These are phyloP conservation scores for Miltochrista miniata DNA, from an alignment of 2,888 invertebrate genomes.

Conservation along the genomic window DNA sequence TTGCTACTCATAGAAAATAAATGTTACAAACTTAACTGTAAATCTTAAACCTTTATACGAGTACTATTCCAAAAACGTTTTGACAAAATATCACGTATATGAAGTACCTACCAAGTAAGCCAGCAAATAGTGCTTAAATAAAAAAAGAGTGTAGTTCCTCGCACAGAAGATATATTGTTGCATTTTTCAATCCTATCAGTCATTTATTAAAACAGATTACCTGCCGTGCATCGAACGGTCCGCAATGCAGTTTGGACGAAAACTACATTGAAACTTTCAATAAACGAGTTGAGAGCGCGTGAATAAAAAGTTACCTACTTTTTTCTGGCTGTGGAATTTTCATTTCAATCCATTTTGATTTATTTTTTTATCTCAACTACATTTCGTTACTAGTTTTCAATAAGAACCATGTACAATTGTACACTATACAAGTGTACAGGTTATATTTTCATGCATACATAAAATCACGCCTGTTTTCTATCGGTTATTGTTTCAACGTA, in stretches of 20 bases:
- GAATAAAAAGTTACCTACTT: conserved; percentile 14
- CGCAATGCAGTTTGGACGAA: conserved; percentile 32
- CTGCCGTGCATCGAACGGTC: conserved; percentile 13
- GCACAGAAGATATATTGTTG: neutral
- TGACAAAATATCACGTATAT: too few species aligned
- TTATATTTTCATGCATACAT: too few species aligned
- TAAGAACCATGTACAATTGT: neutral
- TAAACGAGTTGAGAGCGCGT: conserved; percentile 18
- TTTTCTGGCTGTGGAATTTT: conserved; percentile 28
- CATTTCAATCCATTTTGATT: conserved; percentile 38
- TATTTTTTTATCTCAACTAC: conserved; percentile 23
- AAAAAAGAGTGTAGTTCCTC: neutral
- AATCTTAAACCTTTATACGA: too few species aligned
- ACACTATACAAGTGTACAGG: too few species aligned
- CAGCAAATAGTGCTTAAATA: neutral
- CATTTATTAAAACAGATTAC: conserved; percentile 29
- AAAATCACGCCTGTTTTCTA: too few species aligned
- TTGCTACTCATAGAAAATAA: too few species aligned
- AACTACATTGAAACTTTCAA: conserved; percentile 37
- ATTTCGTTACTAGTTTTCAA: neutral
- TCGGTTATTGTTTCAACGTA: too few species aligned
- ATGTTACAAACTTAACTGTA: too few species aligned
- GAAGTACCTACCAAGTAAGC: too few species aligned
- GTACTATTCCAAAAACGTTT: too few species aligned
- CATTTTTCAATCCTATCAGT: conserved; percentile 30